These are phyloP conservation scores for Allygus modestus DNA, from an alignment of 2,888 invertebrate genomes.

Conservation along the genomic window DNA sequence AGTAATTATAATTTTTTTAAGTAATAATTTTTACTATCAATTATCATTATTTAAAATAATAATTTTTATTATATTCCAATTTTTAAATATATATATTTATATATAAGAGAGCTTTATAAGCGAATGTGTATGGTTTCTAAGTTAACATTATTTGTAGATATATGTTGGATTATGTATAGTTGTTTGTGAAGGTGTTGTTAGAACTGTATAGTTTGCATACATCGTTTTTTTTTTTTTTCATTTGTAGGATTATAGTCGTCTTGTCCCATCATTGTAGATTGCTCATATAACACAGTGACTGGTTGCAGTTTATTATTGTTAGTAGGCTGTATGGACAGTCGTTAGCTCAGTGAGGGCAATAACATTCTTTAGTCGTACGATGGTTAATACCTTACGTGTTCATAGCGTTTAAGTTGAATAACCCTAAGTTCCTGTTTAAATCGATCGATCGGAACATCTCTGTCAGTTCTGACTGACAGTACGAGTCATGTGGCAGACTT, in stretches of 20 bases:
- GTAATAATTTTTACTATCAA: too few species aligned
- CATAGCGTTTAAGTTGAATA: slow-evolving; percentile 60
- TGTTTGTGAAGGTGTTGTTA: slow-evolving; percentile 55
- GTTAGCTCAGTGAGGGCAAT: slow-evolving; percentile 55
- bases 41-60: not conserved
- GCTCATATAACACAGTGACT: slow-evolving; percentile 25
- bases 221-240: not conserved
- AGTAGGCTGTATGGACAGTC: slow-evolving; percentile 23
- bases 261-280: slow-evolving; percentile 39
- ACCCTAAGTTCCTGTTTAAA: slow-evolving; percentile 49
- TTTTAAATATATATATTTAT: slow-evolving; percentile 46
- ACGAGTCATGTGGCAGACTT: slow-evolving; percentile 47
- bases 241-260: slow-evolving; percentile 34
- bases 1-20: slow-evolving; percentile 18
- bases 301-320: slow-evolving; percentile 25
- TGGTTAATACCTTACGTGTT: slow-evolving; percentile 54
- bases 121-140: slow-evolving; percentile 34
- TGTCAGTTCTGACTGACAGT: not conserved
- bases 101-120: slow-evolving; percentile 45
- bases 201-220: slow-evolving; percentile 49
- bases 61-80: slow-evolving; percentile 26
- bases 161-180: slow-evolving; percentile 52
- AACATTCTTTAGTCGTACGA: slow-evolving; percentile 57
- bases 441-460: slow-evolving; percentile 12
- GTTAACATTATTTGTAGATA: slow-evolving; percentile 49